These are phyloP conservation scores for Anaspis maculata DNA, from an alignment of 2,888 invertebrate genomes.

Conservation along the genomic window DNA sequence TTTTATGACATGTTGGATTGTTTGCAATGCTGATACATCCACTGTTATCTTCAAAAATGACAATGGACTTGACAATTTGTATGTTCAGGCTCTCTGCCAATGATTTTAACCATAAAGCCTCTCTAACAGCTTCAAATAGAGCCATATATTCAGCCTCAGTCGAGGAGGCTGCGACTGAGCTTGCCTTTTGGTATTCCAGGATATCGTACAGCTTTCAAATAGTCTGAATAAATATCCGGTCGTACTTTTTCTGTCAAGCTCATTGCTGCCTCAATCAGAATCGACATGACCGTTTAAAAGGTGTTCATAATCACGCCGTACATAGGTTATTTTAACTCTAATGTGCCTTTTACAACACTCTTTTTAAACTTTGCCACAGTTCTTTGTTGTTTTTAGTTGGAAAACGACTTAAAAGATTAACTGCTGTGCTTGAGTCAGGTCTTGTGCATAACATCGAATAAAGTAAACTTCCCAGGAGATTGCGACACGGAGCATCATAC, in stretches of 20 bases:
- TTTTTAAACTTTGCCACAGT: slow-evolving; percentile 19
- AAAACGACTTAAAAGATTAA: slow-evolving; percentile 21
- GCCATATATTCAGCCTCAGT: too few species aligned
- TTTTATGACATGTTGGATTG: slow-evolving; percentile 6
- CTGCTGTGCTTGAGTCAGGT: slow-evolving; percentile 12
- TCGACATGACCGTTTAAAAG: slow-evolving; percentile 21
- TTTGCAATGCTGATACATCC: slow-evolving; percentile 5
- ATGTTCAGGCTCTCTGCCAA: slow-evolving; percentile 3
- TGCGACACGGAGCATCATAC: slow-evolving; percentile 6
- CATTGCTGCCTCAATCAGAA: slow-evolving; percentile 18
- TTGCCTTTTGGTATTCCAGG: slow-evolving; percentile 27
- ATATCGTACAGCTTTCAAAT: slow-evolving; percentile 18
- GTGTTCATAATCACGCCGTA: slow-evolving; percentile 12
- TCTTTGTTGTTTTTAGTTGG: slow-evolving; percentile 18
- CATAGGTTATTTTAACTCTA: slow-evolving; percentile 18
- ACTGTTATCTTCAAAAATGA: slow-evolving; percentile 4
- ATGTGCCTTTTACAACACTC: slow-evolving; percentile 19
- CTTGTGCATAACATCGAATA: slow-evolving; percentile 9
- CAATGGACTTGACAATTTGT: slow-evolving; percentile 1
- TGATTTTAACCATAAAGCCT: slow-evolving; percentile 4
- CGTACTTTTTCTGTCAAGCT: slow-evolving; percentile 9
- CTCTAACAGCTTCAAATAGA: too few species aligned
- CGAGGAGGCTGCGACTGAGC: slow-evolving; percentile 3
- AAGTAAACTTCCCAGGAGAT: slow-evolving; percentile 12
- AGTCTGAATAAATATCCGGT: slow-evolving; percentile 11